Conservation (phyloP, 2,888 invertebrate species). For the Andrena trimmerana region DNA sequence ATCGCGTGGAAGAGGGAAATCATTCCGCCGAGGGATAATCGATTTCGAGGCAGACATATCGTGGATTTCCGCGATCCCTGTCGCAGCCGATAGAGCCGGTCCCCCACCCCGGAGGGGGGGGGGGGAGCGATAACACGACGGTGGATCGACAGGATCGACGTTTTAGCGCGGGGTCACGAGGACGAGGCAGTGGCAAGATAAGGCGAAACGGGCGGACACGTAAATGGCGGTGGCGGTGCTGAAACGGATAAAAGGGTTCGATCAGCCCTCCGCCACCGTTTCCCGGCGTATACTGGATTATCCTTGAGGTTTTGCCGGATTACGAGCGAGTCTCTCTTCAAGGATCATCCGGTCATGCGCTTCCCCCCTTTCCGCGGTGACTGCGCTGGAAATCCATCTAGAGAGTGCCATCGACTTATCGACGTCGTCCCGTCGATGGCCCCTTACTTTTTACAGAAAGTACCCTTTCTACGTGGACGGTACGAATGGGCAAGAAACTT, state of each 20-base stretch:
- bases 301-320: conserved; percentile 72
- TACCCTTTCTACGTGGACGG: background rate
- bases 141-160: conserved; percentile 71
- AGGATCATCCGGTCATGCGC: conserved; percentile 64
- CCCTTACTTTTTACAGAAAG: conserved; percentile 24
- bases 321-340: conserved; percentile 58
- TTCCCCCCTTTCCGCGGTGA: conserved; percentile 16
- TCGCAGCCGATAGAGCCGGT: conserved; percentile 64
- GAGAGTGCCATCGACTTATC: conserved; percentile 62
- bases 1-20: conserved; percentile 48
- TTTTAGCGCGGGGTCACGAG: conserved; percentile 68
- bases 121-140: conserved; percentile 64
- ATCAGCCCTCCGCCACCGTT: conserved; percentile 49
- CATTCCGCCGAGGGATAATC: conserved; percentile 68
- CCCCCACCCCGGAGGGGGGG: background rate
- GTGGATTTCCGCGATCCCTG: conserved; percentile 66
- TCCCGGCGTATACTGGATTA: conserved; percentile 69
- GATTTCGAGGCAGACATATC: conserved; percentile 64
- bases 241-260: conserved; percentile 73
- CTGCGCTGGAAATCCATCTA: conserved; percentile 50
- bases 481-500: conserved; percentile 15
- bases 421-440: conserved; percentile 51
- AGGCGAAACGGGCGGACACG: conserved; percentile 63
- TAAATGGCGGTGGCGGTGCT: conserved; percentile 64
- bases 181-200: conserved; percentile 61